Evolutionary conservation across 2,797 vertebrate genomes (phyloP).

Genomic region (Spea hammondii): DNA sequence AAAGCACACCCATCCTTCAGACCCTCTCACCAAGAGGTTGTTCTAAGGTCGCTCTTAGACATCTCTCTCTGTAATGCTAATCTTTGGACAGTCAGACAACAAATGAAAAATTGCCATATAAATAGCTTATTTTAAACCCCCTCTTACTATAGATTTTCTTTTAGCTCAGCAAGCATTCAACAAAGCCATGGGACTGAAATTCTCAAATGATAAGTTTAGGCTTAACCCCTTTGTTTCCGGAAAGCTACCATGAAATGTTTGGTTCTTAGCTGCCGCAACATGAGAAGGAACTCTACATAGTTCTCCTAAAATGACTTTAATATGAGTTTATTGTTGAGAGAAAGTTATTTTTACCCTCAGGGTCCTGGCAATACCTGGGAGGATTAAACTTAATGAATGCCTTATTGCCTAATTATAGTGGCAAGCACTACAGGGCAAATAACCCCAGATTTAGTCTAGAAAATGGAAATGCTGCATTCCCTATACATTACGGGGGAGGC

Average conservation of each 20-base stretch:
- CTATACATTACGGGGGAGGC: conserved; percentile 19
- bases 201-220: not conserved
- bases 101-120: conserved; percentile 27
- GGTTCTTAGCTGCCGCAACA: not conserved
- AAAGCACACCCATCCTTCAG: not conserved
- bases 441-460: not conserved
- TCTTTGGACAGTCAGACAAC: conserved; percentile 20
- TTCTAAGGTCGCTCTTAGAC: conserved; percentile 14
- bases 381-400: not conserved
- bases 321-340: not conserved
- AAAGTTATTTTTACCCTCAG: not conserved
- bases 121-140: conserved; percentile 18
- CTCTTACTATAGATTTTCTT: conserved; percentile 10
- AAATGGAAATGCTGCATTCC: not conserved
- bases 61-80: conserved; percentile 15
- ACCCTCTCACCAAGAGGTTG: not conserved
- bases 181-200: conserved; percentile 3
- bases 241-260: not conserved
- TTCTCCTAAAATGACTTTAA: not conserved
- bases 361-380: not conserved
- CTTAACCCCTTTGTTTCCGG: not conserved
- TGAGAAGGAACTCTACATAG: not conserved
- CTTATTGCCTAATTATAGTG: not conserved
- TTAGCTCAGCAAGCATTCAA: conserved; percentile 3
- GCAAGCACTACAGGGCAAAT: not conserved